phyloP scores from a whole-genome alignment of 2,888 invertebrate genomes.

The Agelastica alni region DNA sequence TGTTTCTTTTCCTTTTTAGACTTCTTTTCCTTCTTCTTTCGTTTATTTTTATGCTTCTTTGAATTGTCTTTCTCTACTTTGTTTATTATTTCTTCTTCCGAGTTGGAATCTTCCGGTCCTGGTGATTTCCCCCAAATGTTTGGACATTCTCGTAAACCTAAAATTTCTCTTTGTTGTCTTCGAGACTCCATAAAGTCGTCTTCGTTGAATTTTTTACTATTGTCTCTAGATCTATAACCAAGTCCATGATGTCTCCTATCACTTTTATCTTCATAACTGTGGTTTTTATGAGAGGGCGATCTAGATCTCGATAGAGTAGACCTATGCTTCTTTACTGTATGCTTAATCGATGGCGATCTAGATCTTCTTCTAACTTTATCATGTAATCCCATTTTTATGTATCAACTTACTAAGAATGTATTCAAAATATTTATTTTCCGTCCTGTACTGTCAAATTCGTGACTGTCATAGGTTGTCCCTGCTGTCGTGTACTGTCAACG shows the following conservation, averaged over 20 bases:
- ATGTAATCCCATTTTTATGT: slow-evolving; percentile 25
- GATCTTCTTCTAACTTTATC: slow-evolving; percentile 19
- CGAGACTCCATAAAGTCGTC: slow-evolving; percentile 73
- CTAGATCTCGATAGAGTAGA: slow-evolving; percentile 26
- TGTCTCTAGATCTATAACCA: slow-evolving; percentile 20
- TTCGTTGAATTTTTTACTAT: slow-evolving; percentile 49
- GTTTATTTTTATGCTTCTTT: slow-evolving; percentile 56
- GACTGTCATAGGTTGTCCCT: too few relatives aligned
- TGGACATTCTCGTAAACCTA: slow-evolving; percentile 71
- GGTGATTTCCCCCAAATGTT: slow-evolving; percentile 80
- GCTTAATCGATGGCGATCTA: slow-evolving; percentile 27
- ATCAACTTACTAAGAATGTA: too few relatives aligned
- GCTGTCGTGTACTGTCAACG: too few relatives aligned
- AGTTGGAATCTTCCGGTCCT: slow-evolving; percentile 63
- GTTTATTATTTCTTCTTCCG: slow-evolving; percentile 47
- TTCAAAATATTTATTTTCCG: too few relatives aligned
- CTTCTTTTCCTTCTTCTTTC: slow-evolving; percentile 61
- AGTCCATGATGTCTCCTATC: slow-evolving; percentile 15
- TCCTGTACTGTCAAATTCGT: too few relatives aligned
- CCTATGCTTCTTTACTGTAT: slow-evolving; percentile 22
- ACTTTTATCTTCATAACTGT: slow-evolving; percentile 9
- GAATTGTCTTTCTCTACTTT: slow-evolving; percentile 31
- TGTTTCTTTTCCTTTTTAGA: slow-evolving; percentile 63
- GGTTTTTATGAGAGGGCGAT: slow-evolving; percentile 16
- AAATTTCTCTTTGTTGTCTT: slow-evolving; percentile 73